Evolutionary conservation across 1,140 invertebrate genomes (phyloP).

Genomic region (Carposina sasakii): DNA sequence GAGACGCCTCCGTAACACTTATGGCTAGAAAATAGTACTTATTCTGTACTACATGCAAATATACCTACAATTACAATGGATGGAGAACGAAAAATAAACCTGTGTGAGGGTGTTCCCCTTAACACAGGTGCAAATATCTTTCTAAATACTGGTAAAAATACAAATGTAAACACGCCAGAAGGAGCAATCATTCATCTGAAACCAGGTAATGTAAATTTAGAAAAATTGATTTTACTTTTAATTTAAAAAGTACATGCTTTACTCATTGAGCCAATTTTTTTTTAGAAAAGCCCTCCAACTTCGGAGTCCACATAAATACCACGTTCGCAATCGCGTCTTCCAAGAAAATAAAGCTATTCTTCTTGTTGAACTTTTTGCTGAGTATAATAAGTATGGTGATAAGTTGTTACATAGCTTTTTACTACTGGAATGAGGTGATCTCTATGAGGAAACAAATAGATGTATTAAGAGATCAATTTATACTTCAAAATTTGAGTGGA

Average conservation of each 20-base stretch:
- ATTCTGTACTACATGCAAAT: conserved; percentile 35
- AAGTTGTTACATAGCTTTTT: conserved; percentile 54
- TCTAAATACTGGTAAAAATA: conserved; percentile 60
- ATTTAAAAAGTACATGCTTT: too few relatives aligned
- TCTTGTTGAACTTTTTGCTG: conserved; percentile 59
- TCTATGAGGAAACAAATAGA: conserved; percentile 54
- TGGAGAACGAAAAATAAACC: conserved; percentile 53
- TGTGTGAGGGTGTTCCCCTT: conserved; percentile 55
- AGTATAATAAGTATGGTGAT: conserved; percentile 56
- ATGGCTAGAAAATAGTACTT: conserved; percentile 41
- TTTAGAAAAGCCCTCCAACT: conserved; percentile 59
- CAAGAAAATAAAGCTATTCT: conserved; percentile 65
- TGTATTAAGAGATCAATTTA: conserved; percentile 44
- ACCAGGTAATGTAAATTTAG: conserved; percentile 46
- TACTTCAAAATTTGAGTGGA: too few relatives aligned
- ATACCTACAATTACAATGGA: conserved; percentile 53
- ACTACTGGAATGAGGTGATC: conserved; percentile 62
- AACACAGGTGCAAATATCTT: conserved; percentile 63
- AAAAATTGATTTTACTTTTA: conserved; percentile 1
- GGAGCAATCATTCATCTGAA: conserved; percentile 64
- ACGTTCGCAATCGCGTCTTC: conserved; percentile 65
- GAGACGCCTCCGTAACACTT: conserved; percentile 52
- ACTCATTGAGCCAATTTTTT: too few relatives aligned
- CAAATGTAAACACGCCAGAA: conserved; percentile 51
- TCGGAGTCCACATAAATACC: conserved; percentile 63